These are phyloP conservation scores for Potamarius usumacintae DNA, from an alignment of 2,113 vertebrate species.

Conservation along the genomic window DNA sequence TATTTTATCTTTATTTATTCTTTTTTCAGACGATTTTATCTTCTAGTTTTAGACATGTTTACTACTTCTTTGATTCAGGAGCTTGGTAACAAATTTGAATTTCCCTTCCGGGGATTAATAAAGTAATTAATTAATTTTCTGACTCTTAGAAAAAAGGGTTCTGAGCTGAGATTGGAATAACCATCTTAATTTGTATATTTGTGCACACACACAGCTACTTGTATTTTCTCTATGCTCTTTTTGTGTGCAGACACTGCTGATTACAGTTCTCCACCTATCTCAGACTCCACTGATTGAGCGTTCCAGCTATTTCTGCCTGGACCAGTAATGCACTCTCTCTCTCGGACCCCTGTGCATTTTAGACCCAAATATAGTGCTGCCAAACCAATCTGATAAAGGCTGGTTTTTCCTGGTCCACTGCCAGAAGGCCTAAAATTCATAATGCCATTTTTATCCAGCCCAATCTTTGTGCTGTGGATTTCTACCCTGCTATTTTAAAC, in stretches of 20 bases:
- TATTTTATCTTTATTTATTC: too few species aligned
- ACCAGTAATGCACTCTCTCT: constrained; percentile 24
- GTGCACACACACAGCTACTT: not conserved
- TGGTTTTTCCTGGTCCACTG: constrained; percentile 38
- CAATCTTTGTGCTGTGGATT: constrained; percentile 4
- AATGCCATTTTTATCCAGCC: constrained; percentile 27
- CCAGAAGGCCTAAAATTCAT: constrained; percentile 31
- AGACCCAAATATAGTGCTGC: constrained; percentile 47
- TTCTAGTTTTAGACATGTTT: too few species aligned
- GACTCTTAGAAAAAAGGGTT: not conserved
- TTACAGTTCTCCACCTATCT: constrained; percentile 21
- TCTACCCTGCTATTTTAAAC: constrained; percentile 28
- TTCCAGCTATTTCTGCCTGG: constrained; percentile 32
- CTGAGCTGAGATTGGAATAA: not conserved
- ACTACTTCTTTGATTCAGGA: too few species aligned
- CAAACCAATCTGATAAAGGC: constrained; percentile 47
- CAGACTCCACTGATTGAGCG: constrained; percentile 34
- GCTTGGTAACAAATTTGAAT: too few species aligned
- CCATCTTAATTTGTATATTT: not conserved
- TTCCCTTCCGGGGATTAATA: too few species aligned
- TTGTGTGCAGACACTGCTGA: constrained; percentile 22
- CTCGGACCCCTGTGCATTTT: constrained; percentile 15
- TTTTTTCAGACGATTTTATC: too few species aligned
- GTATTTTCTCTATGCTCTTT: not conserved
- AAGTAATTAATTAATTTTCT: too few species aligned